A percentile compares a stretch with the other conserved stretches of the same genome.
Evolutionary conservation across 2,888 invertebrate species (phyloP).

Genomic region (Dichetophora obliterata): DNA sequence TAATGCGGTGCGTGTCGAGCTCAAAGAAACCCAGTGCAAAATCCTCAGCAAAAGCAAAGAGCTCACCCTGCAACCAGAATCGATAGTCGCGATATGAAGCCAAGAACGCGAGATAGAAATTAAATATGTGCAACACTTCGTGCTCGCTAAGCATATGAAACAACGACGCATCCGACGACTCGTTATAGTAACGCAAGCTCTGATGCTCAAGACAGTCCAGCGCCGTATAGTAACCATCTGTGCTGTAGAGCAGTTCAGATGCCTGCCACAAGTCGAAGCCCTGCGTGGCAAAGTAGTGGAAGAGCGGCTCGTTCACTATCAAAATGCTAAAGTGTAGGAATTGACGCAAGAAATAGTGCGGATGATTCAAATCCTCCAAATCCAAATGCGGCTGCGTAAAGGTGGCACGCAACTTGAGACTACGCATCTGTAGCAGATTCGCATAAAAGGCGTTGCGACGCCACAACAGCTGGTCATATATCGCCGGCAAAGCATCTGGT

Average conservation of each 20-base stretch:
- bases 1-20: slow-evolving; percentile 56
- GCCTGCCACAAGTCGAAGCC: slow-evolving; percentile 60
- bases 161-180: slow-evolving; percentile 40
- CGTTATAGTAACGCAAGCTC: slow-evolving; percentile 43
- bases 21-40: slow-evolving; percentile 61
- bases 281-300: slow-evolving; percentile 64
- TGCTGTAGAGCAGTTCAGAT: slow-evolving; percentile 56
- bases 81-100: slow-evolving; percentile 59
- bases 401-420: slow-evolving; percentile 42
- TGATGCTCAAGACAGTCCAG: slow-evolving; percentile 62
- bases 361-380: slow-evolving; percentile 59
- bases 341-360: slow-evolving; percentile 60
- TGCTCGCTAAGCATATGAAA: slow-evolving; percentile 50
- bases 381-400: slow-evolving; percentile 53
- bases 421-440: slow-evolving; percentile 57
- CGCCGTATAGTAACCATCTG: slow-evolving; percentile 64
- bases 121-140: slow-evolving; percentile 56
- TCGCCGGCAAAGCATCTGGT: slow-evolving; percentile 46
- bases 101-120: slow-evolving; percentile 60
- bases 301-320: slow-evolving; percentile 58
- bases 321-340: slow-evolving; percentile 62
- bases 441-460: slow-evolving; percentile 49
- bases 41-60: slow-evolving; percentile 63
- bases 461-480: slow-evolving; percentile 48
- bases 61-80: slow-evolving; percentile 65